Conservation (phyloP, 1,140 invertebrate genomes). For the Drosophila guanche region DNA sequence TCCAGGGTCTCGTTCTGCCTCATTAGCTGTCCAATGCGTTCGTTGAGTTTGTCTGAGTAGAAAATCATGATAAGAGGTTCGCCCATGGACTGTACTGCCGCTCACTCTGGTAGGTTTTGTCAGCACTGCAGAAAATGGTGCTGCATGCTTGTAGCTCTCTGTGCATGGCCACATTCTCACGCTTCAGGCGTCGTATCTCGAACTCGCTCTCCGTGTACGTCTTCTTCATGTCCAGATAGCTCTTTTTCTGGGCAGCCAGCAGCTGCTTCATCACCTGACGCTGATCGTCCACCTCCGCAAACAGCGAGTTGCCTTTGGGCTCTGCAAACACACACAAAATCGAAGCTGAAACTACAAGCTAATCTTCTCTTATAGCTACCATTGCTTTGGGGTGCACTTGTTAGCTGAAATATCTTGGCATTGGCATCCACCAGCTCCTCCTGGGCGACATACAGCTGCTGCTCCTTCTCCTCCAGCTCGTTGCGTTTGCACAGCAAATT, state of each 20-base stretch:
- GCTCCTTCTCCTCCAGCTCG: constrained; percentile 75
- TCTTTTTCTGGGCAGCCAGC: constrained; percentile 81
- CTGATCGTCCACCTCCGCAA: constrained; percentile 85
- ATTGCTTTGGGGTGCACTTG: constrained; percentile 57
- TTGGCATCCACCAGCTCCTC: constrained; percentile 76
- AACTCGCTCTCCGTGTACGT: constrained; percentile 74
- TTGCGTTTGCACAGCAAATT: constrained; percentile 70
- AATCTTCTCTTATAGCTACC: constrained; percentile 28
- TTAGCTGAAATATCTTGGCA: constrained; percentile 66
- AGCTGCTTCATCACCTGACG: constrained; percentile 82
- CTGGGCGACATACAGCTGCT: constrained; percentile 73
- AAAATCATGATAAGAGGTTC: neutral
- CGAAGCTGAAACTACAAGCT: too few relatives aligned
- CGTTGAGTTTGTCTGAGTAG: constrained; percentile 72
- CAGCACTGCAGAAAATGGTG: constrained; percentile 78
- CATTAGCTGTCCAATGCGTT: constrained; percentile 68
- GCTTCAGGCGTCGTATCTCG: constrained; percentile 83
- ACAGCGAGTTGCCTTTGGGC: constrained; percentile 85
- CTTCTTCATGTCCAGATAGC: constrained; percentile 83
- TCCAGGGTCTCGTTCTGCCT: constrained; percentile 67
- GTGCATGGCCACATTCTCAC: constrained; percentile 83
- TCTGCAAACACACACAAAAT: constrained; percentile 38
- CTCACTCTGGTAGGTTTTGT: constrained; percentile 74
- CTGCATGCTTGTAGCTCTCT: constrained; percentile 72
- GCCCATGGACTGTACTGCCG: neutral